phyloP scores from a whole-genome alignment of 2,797 vertebrate genomes.

The Limosa lapponica region DNA sequence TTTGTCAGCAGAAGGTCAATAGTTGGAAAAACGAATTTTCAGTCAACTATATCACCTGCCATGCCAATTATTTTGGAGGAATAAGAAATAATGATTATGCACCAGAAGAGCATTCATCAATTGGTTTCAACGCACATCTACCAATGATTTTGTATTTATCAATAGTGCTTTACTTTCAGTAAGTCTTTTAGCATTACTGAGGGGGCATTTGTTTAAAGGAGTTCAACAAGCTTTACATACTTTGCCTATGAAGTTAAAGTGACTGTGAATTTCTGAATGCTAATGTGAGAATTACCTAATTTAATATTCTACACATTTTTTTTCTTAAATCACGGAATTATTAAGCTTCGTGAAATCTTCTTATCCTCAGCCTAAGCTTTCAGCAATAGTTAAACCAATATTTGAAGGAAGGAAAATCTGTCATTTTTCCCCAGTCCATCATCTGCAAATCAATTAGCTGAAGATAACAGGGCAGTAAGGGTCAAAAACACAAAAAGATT shows the following conservation, averaged over 20 bases:
- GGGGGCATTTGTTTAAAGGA: background rate
- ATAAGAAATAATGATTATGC: background rate
- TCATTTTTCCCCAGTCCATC: background rate
- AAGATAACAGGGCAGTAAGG: background rate
- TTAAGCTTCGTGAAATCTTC: background rate
- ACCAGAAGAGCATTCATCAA: background rate
- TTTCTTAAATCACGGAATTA: background rate
- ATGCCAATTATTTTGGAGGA: background rate
- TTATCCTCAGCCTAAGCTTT: background rate
- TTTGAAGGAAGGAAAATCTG: background rate
- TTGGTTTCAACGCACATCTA: background rate
- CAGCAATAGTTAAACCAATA: background rate
- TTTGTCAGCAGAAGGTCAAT: background rate
- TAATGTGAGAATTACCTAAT: background rate
- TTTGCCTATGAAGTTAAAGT: background rate
- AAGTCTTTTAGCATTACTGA: background rate
- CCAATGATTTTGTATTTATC: background rate
- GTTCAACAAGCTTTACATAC: background rate
- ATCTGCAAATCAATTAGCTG: background rate
- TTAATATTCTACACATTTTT: background rate
- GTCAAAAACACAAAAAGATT: background rate
- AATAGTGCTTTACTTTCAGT: background rate
- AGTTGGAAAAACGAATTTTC: background rate
- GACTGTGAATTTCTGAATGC: background rate
- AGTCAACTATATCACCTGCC: fast-evolving